Evolutionary conservation across 2,888 invertebrate genomes (phyloP), one percentile per base, ranked within the genome.

Genomic region (Epinotia ramella): DNA sequence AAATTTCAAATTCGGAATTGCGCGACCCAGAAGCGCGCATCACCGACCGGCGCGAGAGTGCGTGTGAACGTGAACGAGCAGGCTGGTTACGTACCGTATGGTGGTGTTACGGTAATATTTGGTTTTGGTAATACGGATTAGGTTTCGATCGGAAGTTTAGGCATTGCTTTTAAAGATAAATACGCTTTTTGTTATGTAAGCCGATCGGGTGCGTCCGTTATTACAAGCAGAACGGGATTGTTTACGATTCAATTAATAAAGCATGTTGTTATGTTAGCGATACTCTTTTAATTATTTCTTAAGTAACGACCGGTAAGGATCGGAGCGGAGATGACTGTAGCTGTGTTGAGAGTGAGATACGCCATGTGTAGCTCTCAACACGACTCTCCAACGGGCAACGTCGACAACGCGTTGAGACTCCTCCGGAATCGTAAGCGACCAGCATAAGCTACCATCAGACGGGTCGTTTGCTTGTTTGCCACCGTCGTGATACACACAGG

Each of bases 21-120:
- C 74, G 72, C 85, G 87, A 87, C 86, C 86, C 79, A 87, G 85
- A 84, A 86, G 80, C 91, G 91, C 87, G 89, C 89, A 83, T 78
- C 87, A 87, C 86, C 86, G 82, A 83, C 84, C 84, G 83, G 82
- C 81, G 86, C 83, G 82, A 86, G 90, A 92, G 89, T 92, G 92
- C 88, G 87, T 87, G 85, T 79, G 80, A 82, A 64, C 57, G 68
- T 73, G 73, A 81, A 28, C 24, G 24, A 78, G 59, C 13, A 57
- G 68, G 84, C 90, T 89, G 68, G 84, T 91, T 89, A 88, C 88
- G 84, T 82, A 79, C 78, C 71, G 71, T 76, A 76, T 72, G 77
- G 78, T 76, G 78, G 83, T 60, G 85, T 88, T 86, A 88, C 91
- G 85, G 89, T 90, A 89, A 87, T 86, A 83, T 87, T 88, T 86